These are phyloP conservation scores for Theocolax elegans DNA, from an alignment of 1,140 invertebrate genomes.

Conservation along the genomic window DNA sequence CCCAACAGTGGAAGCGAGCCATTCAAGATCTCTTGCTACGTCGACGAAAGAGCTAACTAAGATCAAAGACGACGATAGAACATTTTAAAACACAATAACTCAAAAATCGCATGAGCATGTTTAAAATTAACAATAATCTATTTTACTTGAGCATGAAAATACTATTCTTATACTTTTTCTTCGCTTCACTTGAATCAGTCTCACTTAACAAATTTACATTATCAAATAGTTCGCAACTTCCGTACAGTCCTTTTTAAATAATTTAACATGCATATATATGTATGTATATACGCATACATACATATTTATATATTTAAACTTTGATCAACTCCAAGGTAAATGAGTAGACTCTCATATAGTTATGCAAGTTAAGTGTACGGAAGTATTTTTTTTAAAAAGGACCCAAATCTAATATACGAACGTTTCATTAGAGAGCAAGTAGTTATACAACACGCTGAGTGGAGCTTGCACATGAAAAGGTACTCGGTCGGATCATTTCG, in stretches of 20 bases:
- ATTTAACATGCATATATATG: background rate
- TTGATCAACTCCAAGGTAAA: no score
- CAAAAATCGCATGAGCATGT: conserved; percentile 39
- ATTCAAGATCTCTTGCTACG: conserved; percentile 17
- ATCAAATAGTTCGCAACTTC: background rate
- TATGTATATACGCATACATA: no score
- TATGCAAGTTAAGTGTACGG: no score
- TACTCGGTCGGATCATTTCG: background rate
- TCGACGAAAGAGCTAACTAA: no score
- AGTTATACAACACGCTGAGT: conserved; percentile 32
- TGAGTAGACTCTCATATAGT: no score
- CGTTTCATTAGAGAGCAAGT: conserved; percentile 15
- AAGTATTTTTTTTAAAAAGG: conserved; percentile 17
- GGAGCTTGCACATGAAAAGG: conserved; percentile 29
- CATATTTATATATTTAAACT: no score
- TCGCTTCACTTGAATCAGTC: conserved; percentile 7
- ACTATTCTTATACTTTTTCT: conserved; percentile 7
- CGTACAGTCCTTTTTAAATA: background rate
- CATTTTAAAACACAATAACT: conserved; percentile 1
- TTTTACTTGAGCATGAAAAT: conserved; percentile 29
- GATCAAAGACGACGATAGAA: no score
- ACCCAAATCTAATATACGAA: background rate
- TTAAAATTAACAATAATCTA: conserved; percentile 20
- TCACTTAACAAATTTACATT: conserved; percentile 33
- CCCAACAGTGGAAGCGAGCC: background rate